Percentiles rank a stretch among this genome's conserved stretches.
These are phyloP conservation scores for Pachypeltis micranthus DNA, from an alignment of 1,140 invertebrate species.

Conservation along the genomic window DNA sequence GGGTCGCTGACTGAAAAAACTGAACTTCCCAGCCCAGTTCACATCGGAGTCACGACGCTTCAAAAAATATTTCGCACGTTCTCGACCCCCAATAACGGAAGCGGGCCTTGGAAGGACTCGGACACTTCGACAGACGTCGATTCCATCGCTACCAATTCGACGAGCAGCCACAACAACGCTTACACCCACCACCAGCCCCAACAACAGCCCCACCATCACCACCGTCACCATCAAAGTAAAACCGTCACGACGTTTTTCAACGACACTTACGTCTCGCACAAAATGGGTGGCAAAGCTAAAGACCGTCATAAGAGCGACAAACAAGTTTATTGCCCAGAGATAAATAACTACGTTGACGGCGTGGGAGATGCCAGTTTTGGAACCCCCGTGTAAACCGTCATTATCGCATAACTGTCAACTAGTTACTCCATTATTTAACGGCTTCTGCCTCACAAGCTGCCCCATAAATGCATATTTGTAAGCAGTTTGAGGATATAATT, in stretches of 20 bases:
- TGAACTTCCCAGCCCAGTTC: slow-evolving; percentile 16
- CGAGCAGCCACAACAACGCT: neutral
- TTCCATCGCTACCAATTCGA: neutral
- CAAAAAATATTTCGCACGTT: slow-evolving; percentile 26
- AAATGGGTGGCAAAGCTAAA: neutral
- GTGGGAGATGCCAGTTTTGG: slow-evolving; percentile 24
- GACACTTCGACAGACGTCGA: neutral
- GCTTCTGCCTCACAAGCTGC: too few relatives aligned
- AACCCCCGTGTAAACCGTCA: slow-evolving; percentile 22
- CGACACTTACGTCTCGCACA: neutral
- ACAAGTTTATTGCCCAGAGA: slow-evolving; percentile 21
- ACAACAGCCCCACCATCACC: neutral
- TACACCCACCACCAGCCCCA: neutral
- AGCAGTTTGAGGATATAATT: too few relatives aligned
- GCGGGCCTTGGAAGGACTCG: slow-evolving; percentile 17
- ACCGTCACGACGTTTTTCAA: neutral
- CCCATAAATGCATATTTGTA: too few relatives aligned
- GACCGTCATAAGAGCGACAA: slow-evolving; percentile 9
- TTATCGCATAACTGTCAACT: too few relatives aligned
- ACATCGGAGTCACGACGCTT: slow-evolving; percentile 26
- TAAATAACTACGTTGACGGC: slow-evolving; percentile 18
- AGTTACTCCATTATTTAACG: too few relatives aligned
- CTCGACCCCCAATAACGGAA: too few relatives aligned
- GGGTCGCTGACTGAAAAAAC: neutral
- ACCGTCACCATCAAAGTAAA: neutral